Conservation (phyloP, 2,888 invertebrate species). For the Nematopogon swammerdamellus region DNA sequence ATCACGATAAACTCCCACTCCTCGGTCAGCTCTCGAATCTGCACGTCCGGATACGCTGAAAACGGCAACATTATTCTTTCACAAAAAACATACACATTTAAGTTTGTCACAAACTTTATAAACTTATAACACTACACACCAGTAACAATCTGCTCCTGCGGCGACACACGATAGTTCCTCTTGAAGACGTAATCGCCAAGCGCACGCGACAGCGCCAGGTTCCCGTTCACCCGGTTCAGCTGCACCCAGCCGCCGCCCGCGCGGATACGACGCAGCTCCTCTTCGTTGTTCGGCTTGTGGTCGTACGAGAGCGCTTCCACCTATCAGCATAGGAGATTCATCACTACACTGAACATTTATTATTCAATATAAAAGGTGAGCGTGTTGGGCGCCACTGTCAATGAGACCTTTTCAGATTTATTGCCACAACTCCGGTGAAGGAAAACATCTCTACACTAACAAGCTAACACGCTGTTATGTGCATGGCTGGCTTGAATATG, state of each 20-base stretch:
- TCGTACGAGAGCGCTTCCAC: slow-evolving; percentile 79
- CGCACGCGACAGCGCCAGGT: slow-evolving; percentile 92
- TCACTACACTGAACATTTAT: too few relatives aligned
- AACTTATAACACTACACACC: too few relatives aligned
- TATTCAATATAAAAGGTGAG: too few relatives aligned
- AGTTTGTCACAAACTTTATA: too few relatives aligned
- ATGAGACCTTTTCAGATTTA: too few relatives aligned
- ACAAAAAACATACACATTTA: neutral
- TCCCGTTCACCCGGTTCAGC: slow-evolving; percentile 96
- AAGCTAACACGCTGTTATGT: too few relatives aligned
- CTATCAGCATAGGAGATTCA: slow-evolving; percentile 21
- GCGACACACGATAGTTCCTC: slow-evolving; percentile 75
- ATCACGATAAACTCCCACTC: slow-evolving; percentile 96
- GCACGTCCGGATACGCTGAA: slow-evolving; percentile 90
- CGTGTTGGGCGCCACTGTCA: too few relatives aligned
- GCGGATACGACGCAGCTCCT: slow-evolving; percentile 82
- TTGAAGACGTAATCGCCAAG: slow-evolving; percentile 98
- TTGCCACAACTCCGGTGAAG: too few relatives aligned
- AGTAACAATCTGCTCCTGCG: slow-evolving; percentile 96
- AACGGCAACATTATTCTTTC: neutral
- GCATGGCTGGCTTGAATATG: too few relatives aligned
- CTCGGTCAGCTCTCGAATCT: slow-evolving; percentile 72
- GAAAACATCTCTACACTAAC: too few relatives aligned
- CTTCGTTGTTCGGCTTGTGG: slow-evolving; percentile 92
- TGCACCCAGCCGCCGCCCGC: slow-evolving; percentile 98